Percentiles rank a stretch among this genome's conserved stretches.
Evolutionary conservation across 2,888 invertebrate genomes (phyloP).

Genomic region (Athalia cordata): DNA sequence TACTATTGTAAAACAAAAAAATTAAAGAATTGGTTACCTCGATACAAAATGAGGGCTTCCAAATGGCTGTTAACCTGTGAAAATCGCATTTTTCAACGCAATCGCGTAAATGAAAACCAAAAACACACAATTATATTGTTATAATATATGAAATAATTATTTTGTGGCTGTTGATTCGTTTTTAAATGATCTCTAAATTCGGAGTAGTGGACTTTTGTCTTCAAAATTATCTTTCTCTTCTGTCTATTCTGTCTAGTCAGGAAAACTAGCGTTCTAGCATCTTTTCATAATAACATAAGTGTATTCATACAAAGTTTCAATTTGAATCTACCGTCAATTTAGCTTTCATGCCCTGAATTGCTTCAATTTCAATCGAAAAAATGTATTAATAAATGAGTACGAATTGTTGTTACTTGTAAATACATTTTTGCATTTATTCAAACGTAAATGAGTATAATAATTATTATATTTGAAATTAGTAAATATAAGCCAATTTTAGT

Average conservation of each 20-base stretch:
- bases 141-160: too few species aligned
- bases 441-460: neutral
- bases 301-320: neutral
- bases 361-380: neutral
- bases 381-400: neutral
- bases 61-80: too few species aligned
- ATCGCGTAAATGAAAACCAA: too few species aligned
- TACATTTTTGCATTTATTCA: neutral
- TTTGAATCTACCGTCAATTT: neutral
- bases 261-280: too few species aligned
- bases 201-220: too few species aligned
- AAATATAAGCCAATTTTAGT: conserved; percentile 12
- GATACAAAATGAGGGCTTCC: neutral
- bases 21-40: neutral
- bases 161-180: too few species aligned
- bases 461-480: conserved; percentile 28
- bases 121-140: too few species aligned
- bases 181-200: too few species aligned
- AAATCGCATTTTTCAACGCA: too few species aligned
- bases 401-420: conserved; percentile 26
- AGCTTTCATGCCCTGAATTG: conserved; percentile 2
- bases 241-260: too few species aligned
- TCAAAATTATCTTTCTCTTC: too few species aligned
- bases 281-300: too few species aligned
- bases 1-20: neutral